Evolutionary conservation across 2,888 invertebrate species (phyloP).

Genomic region (Cancer borealis): DNA sequence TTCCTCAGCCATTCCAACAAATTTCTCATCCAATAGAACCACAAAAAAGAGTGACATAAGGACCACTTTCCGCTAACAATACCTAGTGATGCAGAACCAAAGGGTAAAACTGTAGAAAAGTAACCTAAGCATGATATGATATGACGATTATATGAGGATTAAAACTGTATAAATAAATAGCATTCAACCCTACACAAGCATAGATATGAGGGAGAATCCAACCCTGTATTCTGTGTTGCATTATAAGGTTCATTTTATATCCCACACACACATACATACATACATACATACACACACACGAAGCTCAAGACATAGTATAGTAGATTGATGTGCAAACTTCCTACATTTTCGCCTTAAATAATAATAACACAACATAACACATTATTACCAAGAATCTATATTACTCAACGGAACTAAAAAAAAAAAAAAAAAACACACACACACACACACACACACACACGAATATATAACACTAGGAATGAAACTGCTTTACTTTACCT

Average conservation of each 20-base stretch:
- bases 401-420: too few relatives aligned
- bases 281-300: neutral
- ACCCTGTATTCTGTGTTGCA: conserved; percentile 4
- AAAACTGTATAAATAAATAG: neutral
- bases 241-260: neutral
- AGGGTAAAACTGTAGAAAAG: neutral
- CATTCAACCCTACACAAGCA: neutral
- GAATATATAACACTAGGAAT: too few relatives aligned
- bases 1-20: neutral
- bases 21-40: neutral
- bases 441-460: too few relatives aligned
- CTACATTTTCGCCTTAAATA: too few relatives aligned
- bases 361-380: too few relatives aligned
- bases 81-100: neutral
- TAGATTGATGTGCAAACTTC: too few relatives aligned
- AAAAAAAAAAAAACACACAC: too few relatives aligned
- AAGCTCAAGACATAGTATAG: too few relatives aligned
- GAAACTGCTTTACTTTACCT: too few relatives aligned
- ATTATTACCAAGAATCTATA: too few relatives aligned
- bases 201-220: neutral
- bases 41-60: neutral
- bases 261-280: neutral
- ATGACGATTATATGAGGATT: neutral
- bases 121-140: neutral
- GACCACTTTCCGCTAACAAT: neutral